A percentile compares a stretch with the other conserved stretches of the same genome.
Conservation (phyloP, 2,888 invertebrate species). For the Parasteatoda lunata region DNA sequence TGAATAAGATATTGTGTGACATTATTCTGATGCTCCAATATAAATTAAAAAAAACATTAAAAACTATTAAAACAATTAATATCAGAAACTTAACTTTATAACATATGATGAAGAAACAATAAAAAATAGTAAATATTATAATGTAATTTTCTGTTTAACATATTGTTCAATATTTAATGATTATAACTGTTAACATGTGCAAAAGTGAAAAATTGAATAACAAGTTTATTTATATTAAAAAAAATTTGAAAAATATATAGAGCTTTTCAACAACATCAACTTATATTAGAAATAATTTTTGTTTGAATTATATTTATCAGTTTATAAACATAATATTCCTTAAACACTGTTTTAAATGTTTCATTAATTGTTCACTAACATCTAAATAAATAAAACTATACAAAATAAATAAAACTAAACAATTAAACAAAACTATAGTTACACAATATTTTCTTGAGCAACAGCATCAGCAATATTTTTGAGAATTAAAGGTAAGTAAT, state of each 20-base stretch:
- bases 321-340: not conserved
- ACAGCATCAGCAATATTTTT: slow-evolving; percentile 48
- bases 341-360: not conserved
- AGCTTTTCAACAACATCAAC: not conserved
- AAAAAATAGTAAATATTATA: no score
- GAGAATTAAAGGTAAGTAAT: slow-evolving; percentile 48
- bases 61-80: no score
- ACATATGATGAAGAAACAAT: no score
- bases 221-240: not conserved
- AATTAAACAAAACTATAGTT: not conserved
- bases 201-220: no score
- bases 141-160: no score
- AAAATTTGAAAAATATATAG: not conserved
- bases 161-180: no score
- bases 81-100: no score
- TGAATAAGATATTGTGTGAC: no score
- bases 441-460: slow-evolving; percentile 24
- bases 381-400: not conserved
- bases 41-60: no score
- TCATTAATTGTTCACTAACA: not conserved
- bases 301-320: not conserved
- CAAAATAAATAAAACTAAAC: not conserved
- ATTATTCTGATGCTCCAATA: no score
- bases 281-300: not conserved
- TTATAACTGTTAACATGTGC: no score